phyloP scores from a whole-genome alignment of 2,888 invertebrate genomes.

The Athripsodes cinereus region DNA sequence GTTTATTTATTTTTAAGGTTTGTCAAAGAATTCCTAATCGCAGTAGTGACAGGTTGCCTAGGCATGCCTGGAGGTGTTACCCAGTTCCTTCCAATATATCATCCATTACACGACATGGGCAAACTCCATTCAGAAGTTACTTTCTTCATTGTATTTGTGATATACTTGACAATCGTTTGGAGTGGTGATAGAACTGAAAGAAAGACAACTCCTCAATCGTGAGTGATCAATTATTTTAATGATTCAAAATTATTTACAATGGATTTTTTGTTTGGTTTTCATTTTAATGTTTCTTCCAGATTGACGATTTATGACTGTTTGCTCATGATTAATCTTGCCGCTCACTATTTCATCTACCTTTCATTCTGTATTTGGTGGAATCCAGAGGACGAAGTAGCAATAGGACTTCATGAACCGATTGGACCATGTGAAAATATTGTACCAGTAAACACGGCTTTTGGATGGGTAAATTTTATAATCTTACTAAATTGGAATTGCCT shows the following conservation, averaged over 20 bases:
- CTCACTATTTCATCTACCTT: conserved; percentile 62
- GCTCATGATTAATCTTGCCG: conserved; percentile 44
- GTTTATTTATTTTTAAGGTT: conserved; percentile 44
- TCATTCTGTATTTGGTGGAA: conserved; percentile 56
- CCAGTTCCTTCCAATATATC: conserved; percentile 68
- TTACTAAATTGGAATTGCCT: too few species aligned
- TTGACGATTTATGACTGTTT: conserved; percentile 38
- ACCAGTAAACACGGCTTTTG: conserved; percentile 59
- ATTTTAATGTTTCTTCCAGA: conserved; percentile 4
- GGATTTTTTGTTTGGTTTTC: not conserved
- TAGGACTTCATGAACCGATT: conserved; percentile 68
- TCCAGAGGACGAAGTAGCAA: conserved; percentile 61
- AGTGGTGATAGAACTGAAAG: conserved; percentile 50
- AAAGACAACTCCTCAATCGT: not conserved
- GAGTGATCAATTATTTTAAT: not conserved
- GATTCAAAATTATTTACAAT: too few species aligned
- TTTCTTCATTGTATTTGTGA: conserved; percentile 56
- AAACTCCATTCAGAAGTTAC: conserved; percentile 68
- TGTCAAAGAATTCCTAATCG: conserved; percentile 47
- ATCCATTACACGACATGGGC: conserved; percentile 65
- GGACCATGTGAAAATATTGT: conserved; percentile 62
- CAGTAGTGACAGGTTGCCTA: conserved; percentile 54
- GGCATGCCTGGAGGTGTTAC: conserved; percentile 70
- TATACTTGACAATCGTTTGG: conserved; percentile 56
- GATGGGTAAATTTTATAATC: conserved; percentile 54